Evolutionary conservation across 1,140 invertebrate genomes (phyloP).

Genomic region (Scaptomyza graminum): DNA sequence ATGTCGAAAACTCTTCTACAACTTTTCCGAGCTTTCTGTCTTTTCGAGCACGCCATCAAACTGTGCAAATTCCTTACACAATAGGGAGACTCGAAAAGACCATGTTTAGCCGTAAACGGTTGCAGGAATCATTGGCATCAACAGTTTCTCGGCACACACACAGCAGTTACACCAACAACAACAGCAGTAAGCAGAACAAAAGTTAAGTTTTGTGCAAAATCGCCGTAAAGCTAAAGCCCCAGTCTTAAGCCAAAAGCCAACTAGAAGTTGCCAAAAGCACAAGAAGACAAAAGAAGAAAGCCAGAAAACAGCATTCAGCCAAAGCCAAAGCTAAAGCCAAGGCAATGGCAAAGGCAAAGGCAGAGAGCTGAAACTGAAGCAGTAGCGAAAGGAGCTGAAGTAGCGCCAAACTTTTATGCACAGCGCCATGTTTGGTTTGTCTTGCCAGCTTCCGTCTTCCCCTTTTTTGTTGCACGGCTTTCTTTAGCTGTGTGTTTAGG

Average conservation of each 20-base stretch:
- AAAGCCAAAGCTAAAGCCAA: constrained; percentile 18
- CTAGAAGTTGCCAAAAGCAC: constrained; percentile 70
- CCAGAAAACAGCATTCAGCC: constrained; percentile 30
- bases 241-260: constrained; percentile 73
- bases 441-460: constrained; percentile 78
- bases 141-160: constrained; percentile 21
- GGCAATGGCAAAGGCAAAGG: constrained; percentile 1
- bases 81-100: background rate
- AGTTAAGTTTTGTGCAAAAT: constrained; percentile 61
- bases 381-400: constrained; percentile 46
- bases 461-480: constrained; percentile 54
- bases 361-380: constrained; percentile 1
- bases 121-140: constrained; percentile 26
- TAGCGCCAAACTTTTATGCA: constrained; percentile 74
- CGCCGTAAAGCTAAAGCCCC: constrained; percentile 64
- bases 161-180: constrained; percentile 11
- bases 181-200: constrained; percentile 26
- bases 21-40: constrained; percentile 45
- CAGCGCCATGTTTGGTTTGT: constrained; percentile 83
- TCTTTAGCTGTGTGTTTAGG: constrained; percentile 30
- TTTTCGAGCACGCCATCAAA: constrained; percentile 23
- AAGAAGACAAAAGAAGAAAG: constrained; percentile 55
- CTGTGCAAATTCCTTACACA: constrained; percentile 11
- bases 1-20: constrained; percentile 10
- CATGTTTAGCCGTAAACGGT: constrained; percentile 27